Evolutionary conservation across 2,113 vertebrate species (phyloP).

Genomic region (Promerops cafer): DNA sequence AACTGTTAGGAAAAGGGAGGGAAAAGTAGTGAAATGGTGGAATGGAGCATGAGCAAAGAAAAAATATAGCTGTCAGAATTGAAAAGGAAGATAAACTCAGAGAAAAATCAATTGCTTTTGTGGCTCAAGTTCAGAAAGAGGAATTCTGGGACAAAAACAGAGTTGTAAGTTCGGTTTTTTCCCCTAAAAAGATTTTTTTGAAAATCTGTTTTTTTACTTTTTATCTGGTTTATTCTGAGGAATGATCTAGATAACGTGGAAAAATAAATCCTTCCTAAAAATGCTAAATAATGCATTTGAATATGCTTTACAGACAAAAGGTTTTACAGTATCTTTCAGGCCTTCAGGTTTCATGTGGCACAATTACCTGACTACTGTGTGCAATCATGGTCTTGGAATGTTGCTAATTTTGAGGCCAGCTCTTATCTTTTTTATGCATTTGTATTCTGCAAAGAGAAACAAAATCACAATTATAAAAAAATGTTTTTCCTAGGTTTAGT

Average conservation of each 20-base stretch:
- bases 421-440: neutral
- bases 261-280: neutral
- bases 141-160: neutral
- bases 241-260: neutral
- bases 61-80: neutral
- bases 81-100: neutral
- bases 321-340: neutral
- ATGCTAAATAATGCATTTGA: neutral
- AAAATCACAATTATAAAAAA: neutral
- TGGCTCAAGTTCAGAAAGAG: neutral
- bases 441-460: neutral
- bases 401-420: neutral
- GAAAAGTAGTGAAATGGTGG: neutral
- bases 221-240: neutral
- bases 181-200: fast-evolving
- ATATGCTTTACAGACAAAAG: neutral
- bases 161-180: neutral
- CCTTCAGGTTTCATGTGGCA: neutral
- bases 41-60: neutral
- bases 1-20: neutral
- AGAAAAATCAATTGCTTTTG: neutral
- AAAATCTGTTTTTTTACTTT: neutral
- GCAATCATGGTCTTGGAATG: neutral
- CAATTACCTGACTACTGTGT: neutral
- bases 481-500: neutral